Conservation (phyloP, 2,113 vertebrate genomes). For the Corythoichthys haematopterus region DNA sequence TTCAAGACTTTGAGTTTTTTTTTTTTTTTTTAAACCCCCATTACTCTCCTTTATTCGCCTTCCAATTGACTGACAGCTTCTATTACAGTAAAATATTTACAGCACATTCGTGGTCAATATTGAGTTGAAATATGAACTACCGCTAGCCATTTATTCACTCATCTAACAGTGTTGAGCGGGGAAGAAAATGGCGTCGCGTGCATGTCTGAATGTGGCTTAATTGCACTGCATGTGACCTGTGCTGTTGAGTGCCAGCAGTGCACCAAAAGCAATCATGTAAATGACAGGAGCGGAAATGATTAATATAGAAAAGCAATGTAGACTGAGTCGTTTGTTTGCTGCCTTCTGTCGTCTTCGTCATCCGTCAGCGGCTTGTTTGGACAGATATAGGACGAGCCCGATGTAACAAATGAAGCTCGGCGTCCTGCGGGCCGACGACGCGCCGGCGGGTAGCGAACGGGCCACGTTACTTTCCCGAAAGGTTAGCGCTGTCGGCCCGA, state of each 20-base stretch:
- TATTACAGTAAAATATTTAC: slow-evolving; percentile 15
- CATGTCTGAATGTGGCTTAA: background rate
- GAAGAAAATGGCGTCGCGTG: background rate
- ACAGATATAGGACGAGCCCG: slow-evolving; percentile 1
- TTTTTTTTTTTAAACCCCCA: background rate
- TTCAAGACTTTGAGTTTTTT: background rate
- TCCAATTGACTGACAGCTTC: slow-evolving; percentile 8
- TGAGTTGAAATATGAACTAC: background rate
- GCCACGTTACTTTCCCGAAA: background rate
- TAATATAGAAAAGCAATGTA: background rate
- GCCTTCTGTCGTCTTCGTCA: slow-evolving; percentile 5
- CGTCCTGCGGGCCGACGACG: background rate
- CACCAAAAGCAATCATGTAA: background rate
- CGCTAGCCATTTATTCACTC: background rate
- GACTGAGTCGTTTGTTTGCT: slow-evolving; percentile 8
- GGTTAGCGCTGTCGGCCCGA: background rate
- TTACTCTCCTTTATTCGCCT: slow-evolving; percentile 1
- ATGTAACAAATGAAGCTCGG: slow-evolving; percentile 7
- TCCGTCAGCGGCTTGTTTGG: slow-evolving; percentile 7
- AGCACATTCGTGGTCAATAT: background rate
- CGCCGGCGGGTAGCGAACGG: background rate
- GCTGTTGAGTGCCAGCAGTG: background rate
- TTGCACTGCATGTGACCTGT: background rate
- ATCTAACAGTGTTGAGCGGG: background rate
- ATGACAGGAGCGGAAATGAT: background rate